Evolutionary conservation across 2,113 vertebrate species (phyloP).

Genomic region (Sinocyclocheilus grahami): DNA sequence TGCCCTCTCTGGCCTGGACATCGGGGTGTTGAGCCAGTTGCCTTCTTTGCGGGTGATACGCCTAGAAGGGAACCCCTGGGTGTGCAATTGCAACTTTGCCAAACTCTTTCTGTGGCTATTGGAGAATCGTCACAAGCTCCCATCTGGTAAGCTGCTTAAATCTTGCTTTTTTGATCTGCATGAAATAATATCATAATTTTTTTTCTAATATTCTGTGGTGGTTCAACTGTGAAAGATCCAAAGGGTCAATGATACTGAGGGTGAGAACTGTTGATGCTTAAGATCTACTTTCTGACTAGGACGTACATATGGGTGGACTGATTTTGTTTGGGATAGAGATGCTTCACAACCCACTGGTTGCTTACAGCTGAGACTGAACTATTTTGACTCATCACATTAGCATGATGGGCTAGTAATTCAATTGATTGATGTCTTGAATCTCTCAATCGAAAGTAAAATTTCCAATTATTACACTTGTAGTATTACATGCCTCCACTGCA

Average conservation of each 20-base stretch:
- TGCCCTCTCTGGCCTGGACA: constrained; percentile 84
- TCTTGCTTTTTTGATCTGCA: constrained; percentile 9
- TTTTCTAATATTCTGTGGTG: not conserved
- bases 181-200: not conserved
- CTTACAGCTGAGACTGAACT: not conserved
- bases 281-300: not conserved
- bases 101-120: constrained; percentile 92
- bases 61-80: constrained; percentile 96
- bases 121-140: constrained; percentile 91
- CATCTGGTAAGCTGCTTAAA: constrained; percentile 82
- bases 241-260: not conserved
- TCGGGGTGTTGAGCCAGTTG: constrained; percentile 84
- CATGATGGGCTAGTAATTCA: not conserved
- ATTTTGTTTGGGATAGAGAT: not conserved
- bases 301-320: not conserved
- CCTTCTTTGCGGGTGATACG: constrained; percentile 87
- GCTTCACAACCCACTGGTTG: not conserved
- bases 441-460: not conserved
- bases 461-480: constrained; percentile 3
- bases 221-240: not conserved
- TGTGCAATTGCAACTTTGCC: constrained; percentile 95
- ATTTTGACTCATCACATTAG: not conserved
- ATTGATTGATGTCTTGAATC: not conserved
- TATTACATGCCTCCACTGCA: not conserved
- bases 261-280: not conserved